phyloP scores from a whole-genome alignment of 2,113 vertebrate species.

The Mionectes macconnelli region DNA sequence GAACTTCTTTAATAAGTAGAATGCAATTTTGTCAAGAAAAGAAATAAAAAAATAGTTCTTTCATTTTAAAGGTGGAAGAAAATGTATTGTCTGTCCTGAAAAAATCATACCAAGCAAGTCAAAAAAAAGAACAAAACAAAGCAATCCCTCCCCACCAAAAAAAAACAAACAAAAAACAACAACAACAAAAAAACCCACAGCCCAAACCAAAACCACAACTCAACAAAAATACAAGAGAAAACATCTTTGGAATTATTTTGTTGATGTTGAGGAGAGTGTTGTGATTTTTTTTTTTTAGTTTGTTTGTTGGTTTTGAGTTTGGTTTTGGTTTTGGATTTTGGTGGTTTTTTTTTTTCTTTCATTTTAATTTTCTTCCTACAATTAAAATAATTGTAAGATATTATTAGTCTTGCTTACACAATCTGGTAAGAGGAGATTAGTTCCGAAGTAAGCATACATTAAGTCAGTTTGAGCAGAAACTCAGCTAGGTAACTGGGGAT shows the following conservation, averaged over 20 bases:
- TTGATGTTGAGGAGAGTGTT: background rate
- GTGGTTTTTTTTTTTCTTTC: background rate
- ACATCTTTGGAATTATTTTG: background rate
- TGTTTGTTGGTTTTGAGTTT: background rate
- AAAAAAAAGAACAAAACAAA: background rate
- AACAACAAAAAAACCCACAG: too few species aligned
- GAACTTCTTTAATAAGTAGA: background rate
- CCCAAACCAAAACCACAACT: too few species aligned
- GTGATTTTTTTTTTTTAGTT: background rate
- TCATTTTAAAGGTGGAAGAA: background rate
- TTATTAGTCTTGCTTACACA: background rate
- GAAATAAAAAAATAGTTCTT: background rate
- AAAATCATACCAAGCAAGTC: background rate
- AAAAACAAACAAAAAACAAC: too few species aligned
- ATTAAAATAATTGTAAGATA: background rate
- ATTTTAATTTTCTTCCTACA: background rate
- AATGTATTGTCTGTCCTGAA: background rate
- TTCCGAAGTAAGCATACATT: background rate
- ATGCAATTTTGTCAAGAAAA: background rate
- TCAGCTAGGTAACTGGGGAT: background rate
- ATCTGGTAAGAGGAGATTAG: background rate
- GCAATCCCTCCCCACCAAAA: too few species aligned
- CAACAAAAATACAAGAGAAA: background rate
- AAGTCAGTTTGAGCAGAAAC: background rate
- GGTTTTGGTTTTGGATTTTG: accelerated